Evolutionary conservation across 1,140 invertebrate species (phyloP), one percentile per base, ranked within the genome.

Genomic region (Apolygus lucorum): DNA sequence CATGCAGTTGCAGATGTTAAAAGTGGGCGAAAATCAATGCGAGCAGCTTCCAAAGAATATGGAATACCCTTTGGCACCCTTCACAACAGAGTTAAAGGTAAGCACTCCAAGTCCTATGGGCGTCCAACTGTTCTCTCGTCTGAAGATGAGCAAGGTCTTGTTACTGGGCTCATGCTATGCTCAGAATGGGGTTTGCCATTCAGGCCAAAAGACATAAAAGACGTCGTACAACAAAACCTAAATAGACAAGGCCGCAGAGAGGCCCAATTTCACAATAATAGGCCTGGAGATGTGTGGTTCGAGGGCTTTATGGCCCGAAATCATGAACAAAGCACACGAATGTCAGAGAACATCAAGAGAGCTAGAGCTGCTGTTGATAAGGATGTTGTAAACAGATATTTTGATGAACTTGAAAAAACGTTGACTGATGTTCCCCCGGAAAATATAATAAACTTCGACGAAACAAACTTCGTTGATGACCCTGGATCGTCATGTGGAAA

Each of bases 391-490:
- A 76, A 75, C 52, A 49, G 70, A 68, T 77, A 75, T 75, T 77
- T 76, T 72, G 71, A 76, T 28, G 70, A 79, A 70, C 67, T 79
- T 11, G 59, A 42, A 68, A 34, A 34, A 27, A 65, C 70, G 22
- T 26, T 81, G 26, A 54, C 77, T 72, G 72, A 73, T 52, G 72
- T 78, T 49, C 75, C 75, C 26, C 73, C 76, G 49, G n/a, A 70
- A 22, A 75, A 76, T 68, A 77, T 81, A 24, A 62, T 79, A 0
- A 81, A 81, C 70, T 81, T 77, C 68, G 80, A 81, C 49, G 76
- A 80, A 71, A 81, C 79, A 1, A 80, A 80, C 75, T 70, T 79
- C 17, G 72, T 71, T 0, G 78, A 80, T 72, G 76, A 81, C 73
- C 73, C 34, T n/a, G n/a, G n/a, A n/a, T n/a, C n/a, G n/a, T n/a